Percentiles rank a stretch among this genome's conserved stretches.
Conservation (phyloP, 2,113 vertebrate genomes). For the Lanius ludovicianus region DNA sequence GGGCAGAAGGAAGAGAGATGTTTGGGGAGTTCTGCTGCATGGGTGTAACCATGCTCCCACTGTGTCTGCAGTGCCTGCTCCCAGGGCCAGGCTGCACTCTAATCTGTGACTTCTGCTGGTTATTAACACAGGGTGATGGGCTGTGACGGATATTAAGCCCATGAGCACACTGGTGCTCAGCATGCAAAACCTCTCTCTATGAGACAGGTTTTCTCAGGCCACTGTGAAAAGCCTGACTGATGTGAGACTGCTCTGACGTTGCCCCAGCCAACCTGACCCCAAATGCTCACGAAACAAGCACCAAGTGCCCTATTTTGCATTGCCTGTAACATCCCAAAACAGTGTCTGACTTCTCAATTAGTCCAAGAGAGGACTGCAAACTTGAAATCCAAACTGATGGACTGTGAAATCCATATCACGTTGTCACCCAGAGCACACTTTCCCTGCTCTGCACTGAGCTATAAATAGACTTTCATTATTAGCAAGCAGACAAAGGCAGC, state of each 20-base stretch:
- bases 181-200: neutral
- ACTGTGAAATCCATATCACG: conserved; percentile 59
- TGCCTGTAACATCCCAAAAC: conserved; percentile 36
- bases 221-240: neutral
- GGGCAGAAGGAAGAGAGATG: neutral
- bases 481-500: conserved; percentile 64
- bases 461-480: conserved; percentile 67
- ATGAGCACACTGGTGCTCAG: neutral
- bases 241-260: neutral
- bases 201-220: conserved; percentile 43
- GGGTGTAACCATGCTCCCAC: neutral
- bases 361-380: neutral
- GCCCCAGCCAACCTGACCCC: conserved; percentile 32
- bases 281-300: neutral
- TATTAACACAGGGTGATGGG: neutral
- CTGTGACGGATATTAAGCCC: neutral
- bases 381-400: conserved; percentile 56
- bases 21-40: neutral
- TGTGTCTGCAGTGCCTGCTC: neutral
- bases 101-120: neutral
- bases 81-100: neutral
- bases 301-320: neutral
- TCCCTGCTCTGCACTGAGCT: conserved; percentile 35
- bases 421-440: conserved; percentile 59
- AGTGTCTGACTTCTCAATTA: conserved; percentile 53